Conservation (phyloP, 2,888 invertebrate species). For the Drosophila borealis region DNA sequence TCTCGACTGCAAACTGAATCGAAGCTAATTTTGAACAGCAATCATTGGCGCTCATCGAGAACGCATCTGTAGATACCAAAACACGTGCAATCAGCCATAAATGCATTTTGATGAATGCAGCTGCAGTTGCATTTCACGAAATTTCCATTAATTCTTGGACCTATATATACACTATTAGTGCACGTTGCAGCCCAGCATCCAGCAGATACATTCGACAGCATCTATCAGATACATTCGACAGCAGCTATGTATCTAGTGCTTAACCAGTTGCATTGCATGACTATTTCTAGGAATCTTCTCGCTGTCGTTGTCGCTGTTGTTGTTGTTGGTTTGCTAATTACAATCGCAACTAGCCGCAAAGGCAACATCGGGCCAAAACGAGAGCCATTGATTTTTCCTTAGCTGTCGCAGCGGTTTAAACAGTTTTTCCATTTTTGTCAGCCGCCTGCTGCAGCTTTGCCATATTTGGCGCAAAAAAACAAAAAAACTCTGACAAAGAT, state of each 20-base stretch:
- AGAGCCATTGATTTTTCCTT: constrained; percentile 62
- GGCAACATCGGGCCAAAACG: constrained; percentile 33
- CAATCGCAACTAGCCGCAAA: constrained; percentile 32
- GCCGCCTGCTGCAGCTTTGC: constrained; percentile 29
- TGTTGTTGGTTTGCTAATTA: constrained; percentile 55
- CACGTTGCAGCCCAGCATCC: constrained; percentile 2
- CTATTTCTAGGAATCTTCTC: constrained; percentile 64
- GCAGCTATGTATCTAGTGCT: not conserved
- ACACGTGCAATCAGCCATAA: constrained; percentile 19
- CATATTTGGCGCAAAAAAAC: constrained; percentile 32
- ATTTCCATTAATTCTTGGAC: constrained; percentile 45
- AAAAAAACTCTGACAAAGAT: constrained; percentile 4
- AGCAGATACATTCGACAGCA: constrained; percentile 17
- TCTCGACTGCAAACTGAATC: constrained; percentile 4
- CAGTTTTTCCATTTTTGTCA: constrained; percentile 42
- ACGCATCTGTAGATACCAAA: constrained; percentile 13
- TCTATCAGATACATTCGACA: not conserved
- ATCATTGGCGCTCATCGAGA: constrained; percentile 24
- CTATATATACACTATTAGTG: constrained; percentile 43
- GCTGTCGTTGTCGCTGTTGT: constrained; percentile 15
- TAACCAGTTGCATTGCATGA: constrained; percentile 48
- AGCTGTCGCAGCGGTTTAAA: constrained; percentile 38
- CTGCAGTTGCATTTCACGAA: constrained; percentile 26
- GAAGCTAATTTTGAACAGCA: constrained; percentile 7
- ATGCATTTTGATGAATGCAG: constrained; percentile 36